A percentile compares a stretch with the other conserved stretches of the same genome.
phyloP scores from a whole-genome alignment of 2,113 vertebrate genomes.

The Acrocephalus kingi region DNA sequence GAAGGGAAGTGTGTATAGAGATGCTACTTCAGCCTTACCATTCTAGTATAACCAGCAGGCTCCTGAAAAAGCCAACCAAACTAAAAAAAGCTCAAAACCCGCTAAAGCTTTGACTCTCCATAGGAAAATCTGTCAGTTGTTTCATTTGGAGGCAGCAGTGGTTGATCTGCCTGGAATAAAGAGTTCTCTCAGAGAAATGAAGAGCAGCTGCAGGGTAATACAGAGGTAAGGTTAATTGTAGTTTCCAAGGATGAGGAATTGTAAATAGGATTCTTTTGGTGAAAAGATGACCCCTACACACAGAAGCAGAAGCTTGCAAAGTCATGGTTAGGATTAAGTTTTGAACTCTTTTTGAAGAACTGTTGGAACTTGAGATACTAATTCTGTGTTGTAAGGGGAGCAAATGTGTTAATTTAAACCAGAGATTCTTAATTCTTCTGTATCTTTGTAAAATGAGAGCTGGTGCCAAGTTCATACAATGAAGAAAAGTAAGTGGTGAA shows the following conservation, averaged over 20 bases:
- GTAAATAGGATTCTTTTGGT: neutral
- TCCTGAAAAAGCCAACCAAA: neutral
- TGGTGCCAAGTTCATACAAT: neutral
- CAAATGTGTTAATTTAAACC: neutral
- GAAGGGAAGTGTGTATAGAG: neutral
- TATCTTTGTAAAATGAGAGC: neutral
- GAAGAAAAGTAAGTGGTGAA: neutral
- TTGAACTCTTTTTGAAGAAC: neutral
- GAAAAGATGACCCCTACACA: neutral
- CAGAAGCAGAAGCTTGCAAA: neutral
- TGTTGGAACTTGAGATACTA: neutral
- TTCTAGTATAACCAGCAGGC: neutral
- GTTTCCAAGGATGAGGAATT: neutral
- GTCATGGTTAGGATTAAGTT: neutral
- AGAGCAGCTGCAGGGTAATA: neutral
- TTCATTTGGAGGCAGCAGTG: neutral
- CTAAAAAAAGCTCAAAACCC: neutral
- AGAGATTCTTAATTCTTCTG: neutral
- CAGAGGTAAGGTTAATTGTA: neutral
- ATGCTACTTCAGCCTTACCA: neutral
- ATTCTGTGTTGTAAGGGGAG: neutral
- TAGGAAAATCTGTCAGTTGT: neutral
- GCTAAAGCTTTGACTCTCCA: neutral
- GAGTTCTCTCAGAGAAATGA: neutral
- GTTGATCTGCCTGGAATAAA: neutral